phyloP scores from a whole-genome alignment of 2,113 vertebrate genomes.

The Tetraodon nigroviridis region DNA sequence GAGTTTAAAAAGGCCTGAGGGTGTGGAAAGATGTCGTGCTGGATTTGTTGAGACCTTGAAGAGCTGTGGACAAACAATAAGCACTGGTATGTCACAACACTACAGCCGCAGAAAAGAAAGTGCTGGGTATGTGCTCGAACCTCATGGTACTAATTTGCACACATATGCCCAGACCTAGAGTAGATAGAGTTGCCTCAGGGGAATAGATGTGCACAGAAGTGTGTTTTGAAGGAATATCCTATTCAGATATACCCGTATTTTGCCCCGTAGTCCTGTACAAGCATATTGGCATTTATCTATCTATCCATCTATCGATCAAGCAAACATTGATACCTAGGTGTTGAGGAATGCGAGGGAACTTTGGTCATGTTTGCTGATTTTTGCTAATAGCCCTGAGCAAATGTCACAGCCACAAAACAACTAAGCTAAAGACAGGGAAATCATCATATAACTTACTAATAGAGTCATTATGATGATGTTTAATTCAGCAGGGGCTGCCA shows the following conservation, averaged over 20 bases:
- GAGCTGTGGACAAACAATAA: slow-evolving; percentile 44
- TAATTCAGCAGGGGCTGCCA: slow-evolving; percentile 42
- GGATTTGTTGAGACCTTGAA: slow-evolving; percentile 32
- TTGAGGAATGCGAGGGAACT: slow-evolving; percentile 59
- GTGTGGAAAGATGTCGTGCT: slow-evolving; percentile 34
- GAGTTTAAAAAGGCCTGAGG: slow-evolving; percentile 17
- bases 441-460: slow-evolving; percentile 57
- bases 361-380: slow-evolving; percentile 61
- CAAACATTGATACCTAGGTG: slow-evolving; percentile 64
- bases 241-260: no score
- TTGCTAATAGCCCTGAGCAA: slow-evolving; percentile 65
- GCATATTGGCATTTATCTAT: no score
- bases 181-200: not conserved
- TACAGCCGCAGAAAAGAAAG: slow-evolving; percentile 38
- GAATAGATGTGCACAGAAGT: no score
- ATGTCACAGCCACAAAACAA: slow-evolving; percentile 65
- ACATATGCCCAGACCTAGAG: slow-evolving; percentile 19
- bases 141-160: slow-evolving; percentile 8
- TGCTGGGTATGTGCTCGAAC: slow-evolving; percentile 16
- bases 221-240: no score
- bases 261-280: no score
- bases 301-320: no score
- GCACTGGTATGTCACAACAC: slow-evolving; percentile 26
- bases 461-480: slow-evolving; percentile 51
- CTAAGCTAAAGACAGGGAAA: slow-evolving; percentile 63